phyloP scores from a whole-genome alignment of 2,797 vertebrate genomes.

The Tokudaia muenninki region DNA sequence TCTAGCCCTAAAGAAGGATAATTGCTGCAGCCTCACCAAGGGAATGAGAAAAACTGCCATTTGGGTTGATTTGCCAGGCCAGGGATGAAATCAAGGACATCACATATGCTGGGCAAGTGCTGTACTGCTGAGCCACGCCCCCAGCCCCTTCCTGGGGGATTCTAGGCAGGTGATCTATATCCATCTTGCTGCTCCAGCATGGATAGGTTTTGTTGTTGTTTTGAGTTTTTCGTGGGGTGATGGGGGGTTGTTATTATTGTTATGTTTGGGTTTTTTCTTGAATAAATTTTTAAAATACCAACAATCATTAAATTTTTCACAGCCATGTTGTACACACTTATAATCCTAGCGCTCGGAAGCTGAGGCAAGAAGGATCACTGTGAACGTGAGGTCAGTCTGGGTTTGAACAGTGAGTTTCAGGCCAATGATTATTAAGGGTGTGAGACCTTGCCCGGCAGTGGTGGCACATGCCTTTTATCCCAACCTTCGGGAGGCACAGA shows the following conservation, averaged over 20 bases:
- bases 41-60: neutral
- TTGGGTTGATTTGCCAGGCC: neutral
- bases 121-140: neutral
- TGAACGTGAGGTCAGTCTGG: neutral
- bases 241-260: no score
- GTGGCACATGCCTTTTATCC: neutral
- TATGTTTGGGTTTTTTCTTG: neutral
- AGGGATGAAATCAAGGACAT: neutral
- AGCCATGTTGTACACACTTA: neutral
- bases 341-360: neutral
- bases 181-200: neutral
- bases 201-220: neutral
- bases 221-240: no score
- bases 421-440: neutral
- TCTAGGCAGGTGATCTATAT: neutral
- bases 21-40: accelerated
- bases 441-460: neutral
- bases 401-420: neutral
- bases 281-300: neutral
- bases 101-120: neutral
- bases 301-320: neutral
- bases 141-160: neutral
- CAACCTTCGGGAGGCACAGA: neutral
- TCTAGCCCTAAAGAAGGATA: neutral
- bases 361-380: neutral